phyloP scores from a whole-genome alignment of 92 coral and sea anemone species.

The Ricordea florida region DNA sequence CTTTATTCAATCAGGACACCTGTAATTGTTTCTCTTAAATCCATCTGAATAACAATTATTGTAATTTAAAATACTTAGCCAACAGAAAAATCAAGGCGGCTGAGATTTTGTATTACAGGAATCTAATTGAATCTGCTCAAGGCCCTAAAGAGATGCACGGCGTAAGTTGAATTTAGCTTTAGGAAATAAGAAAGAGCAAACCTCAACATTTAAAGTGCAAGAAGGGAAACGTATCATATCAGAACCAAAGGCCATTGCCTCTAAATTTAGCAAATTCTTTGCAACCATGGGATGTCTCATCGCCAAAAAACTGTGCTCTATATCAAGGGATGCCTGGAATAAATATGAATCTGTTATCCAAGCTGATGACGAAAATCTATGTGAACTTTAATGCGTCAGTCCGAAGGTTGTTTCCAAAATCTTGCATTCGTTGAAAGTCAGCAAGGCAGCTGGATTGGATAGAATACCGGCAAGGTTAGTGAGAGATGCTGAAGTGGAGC shows the following conservation, averaged over 20 bases:
- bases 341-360: constrained; percentile 8
- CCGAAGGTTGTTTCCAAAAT: background rate
- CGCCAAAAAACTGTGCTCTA: background rate
- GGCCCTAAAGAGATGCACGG: constrained; percentile 15
- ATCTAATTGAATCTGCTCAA: background rate
- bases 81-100: constrained; percentile 29
- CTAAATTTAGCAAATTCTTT: constrained; percentile 33
- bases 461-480: too few relatives aligned
- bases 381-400: constrained; percentile 4
- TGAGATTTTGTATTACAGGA: background rate
- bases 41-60: too few relatives aligned
- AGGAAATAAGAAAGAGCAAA: background rate
- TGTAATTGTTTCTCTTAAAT: too few relatives aligned
- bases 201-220: background rate
- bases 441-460: constrained; percentile 24
- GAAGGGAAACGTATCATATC: constrained; percentile 9
- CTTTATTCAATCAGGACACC: too few relatives aligned
- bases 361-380: background rate
- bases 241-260: constrained; percentile 39
- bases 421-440: background rate
- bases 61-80: background rate
- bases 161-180: background rate
- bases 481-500: too few relatives aligned
- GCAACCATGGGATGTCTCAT: constrained; percentile 24
- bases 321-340: constrained; percentile 38